These are phyloP conservation scores for Gobius niger DNA, from an alignment of 2,113 vertebrate species.

Conservation along the genomic window DNA sequence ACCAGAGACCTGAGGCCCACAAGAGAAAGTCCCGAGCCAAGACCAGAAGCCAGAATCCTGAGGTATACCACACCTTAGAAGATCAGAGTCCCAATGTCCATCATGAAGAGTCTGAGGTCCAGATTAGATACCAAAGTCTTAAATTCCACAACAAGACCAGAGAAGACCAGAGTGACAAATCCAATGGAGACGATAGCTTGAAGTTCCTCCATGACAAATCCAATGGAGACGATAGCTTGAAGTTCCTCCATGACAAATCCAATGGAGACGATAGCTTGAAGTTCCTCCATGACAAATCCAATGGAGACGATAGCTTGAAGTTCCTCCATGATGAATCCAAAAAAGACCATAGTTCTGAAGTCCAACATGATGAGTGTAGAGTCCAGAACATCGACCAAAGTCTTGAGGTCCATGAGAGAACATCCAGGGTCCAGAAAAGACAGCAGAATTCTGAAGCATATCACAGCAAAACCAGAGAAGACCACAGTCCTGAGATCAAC, in stretches of 20 bases:
- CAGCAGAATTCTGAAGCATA: too few relatives aligned
- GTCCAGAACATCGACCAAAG: not conserved
- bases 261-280: not conserved
- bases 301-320: too few relatives aligned
- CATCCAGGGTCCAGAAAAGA: not conserved
- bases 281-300: constrained; percentile 52
- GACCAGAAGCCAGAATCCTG: not conserved
- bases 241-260: too few relatives aligned
- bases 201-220: constrained; percentile 51
- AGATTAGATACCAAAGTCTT: not conserved
- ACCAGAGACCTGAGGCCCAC: not conserved
- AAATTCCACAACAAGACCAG: not conserved
- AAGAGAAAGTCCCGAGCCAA: not conserved
- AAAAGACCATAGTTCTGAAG: not conserved
- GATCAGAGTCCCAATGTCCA: not conserved
- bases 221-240: constrained; percentile 6
- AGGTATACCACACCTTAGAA: too few relatives aligned
- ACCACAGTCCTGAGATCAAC: constrained; percentile 26
- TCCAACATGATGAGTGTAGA: not conserved
- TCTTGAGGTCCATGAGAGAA: not conserved
- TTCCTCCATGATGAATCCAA: too few relatives aligned
- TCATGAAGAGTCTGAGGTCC: not conserved
- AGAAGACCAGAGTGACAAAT: constrained; percentile 25
- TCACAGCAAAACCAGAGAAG: constrained; percentile 62
- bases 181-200: too few relatives aligned